Base-by-base conservation (phyloP, 1,140 invertebrate genomes). In the Solen grandis region DNA sequence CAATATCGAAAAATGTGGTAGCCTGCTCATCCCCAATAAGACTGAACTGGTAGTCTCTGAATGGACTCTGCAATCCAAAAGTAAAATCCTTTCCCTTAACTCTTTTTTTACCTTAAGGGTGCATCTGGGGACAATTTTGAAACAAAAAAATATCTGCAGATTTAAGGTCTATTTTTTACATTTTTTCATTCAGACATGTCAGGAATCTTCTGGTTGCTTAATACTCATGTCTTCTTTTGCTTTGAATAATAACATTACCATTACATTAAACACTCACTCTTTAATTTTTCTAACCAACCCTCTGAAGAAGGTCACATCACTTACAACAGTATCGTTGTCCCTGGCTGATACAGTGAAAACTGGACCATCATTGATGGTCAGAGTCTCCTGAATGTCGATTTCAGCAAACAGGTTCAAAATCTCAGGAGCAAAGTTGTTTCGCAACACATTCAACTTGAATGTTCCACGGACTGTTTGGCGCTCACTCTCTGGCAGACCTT, bases 391-490 rank as follows among this genome's bases (percentile, higher is more conserved):
- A 10, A 78, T 46, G 1, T 41, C 54, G 8, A 41, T 29, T 50
- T 46, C 38, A 35, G 33, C 55, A 33, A 31, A 46, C 25, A 72
- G 38, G n/a, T 72, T 72, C n/a, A 73, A 31, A 19, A 80, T 80
- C 52, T 80, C 77, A 27, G 77, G 77, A 35, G 77, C 38, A 57
- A 80, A 80, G 22, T 55, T 52, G 50, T 80, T 80, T 14, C 77
- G 55, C 52, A 54, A 29, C 2, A 80, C n/a, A 52, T 35, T 46
- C 2, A 80, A 14, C 8, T 59, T 72, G 5, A 72, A 25, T 8
- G 16, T 57, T 3, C 75, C 75, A 31, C 2, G 5, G 5, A 60
- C 60, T 35, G 52, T 25, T 5, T 5, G 55, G 25, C 35, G 5
- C 19, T n/a, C n/a, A n/a, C n/a, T n/a, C n/a, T 1, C 31, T 41